Evolutionary conservation across 2,113 vertebrate species (phyloP).

Genomic region (Fregata magnificens): DNA sequence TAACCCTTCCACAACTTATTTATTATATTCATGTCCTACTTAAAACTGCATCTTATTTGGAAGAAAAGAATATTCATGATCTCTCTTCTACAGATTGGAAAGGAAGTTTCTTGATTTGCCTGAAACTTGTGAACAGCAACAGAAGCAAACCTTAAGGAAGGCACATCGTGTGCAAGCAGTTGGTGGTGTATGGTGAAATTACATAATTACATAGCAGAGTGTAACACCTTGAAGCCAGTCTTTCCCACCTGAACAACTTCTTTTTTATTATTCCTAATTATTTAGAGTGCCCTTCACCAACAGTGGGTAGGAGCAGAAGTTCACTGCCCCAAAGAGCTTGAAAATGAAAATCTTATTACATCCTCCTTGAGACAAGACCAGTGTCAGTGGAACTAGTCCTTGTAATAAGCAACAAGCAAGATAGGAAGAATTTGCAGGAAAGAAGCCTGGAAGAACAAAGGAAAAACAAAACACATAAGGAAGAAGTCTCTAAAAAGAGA

Average conservation of each 20-base stretch:
- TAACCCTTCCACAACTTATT: not conserved
- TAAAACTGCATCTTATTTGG: constrained; percentile 22
- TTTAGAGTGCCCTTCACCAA: not conserved
- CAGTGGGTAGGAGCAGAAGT: not conserved
- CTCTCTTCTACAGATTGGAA: constrained; percentile 18
- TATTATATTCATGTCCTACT: constrained; percentile 42
- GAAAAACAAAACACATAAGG: not conserved
- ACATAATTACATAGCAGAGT: not conserved
- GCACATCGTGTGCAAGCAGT: not conserved
- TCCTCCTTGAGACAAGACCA: not conserved
- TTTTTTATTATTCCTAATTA: not conserved
- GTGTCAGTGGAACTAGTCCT: not conserved
- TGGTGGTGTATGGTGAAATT: not conserved
- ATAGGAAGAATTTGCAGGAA: not conserved
- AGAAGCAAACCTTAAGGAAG: not conserved
- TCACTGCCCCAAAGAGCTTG: not conserved
- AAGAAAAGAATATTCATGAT: constrained; percentile 44
- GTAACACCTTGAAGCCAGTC: not conserved
- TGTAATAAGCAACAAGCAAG: not conserved
- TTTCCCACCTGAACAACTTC: not conserved
- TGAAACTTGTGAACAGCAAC: not conserved
- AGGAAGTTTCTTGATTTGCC: constrained; percentile 50
- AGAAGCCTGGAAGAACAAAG: not conserved
- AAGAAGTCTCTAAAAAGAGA: not conserved
- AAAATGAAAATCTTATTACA: not conserved